A percentile compares a stretch with the other conserved stretches of the same genome.
These are phyloP conservation scores for Chionomys nivalis DNA, from an alignment of 2,113 vertebrate species.

Conservation along the genomic window DNA sequence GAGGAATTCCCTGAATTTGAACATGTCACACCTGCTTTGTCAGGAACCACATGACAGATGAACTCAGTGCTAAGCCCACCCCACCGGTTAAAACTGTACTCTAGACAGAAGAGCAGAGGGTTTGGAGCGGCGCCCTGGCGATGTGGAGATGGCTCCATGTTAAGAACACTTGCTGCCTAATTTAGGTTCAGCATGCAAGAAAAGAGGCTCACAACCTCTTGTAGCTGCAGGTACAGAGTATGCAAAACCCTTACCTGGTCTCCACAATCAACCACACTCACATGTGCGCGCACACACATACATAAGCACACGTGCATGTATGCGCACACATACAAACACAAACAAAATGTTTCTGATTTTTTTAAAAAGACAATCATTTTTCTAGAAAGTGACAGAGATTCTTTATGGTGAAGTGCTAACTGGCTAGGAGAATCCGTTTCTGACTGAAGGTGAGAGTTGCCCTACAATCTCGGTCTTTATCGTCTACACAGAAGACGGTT, in stretches of 20 bases:
- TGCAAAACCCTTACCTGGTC: too few species aligned
- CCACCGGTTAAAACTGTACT: not conserved
- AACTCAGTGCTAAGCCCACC: not conserved
- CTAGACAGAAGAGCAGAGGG: not conserved
- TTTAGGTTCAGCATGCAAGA: not conserved
- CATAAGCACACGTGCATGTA: too few species aligned
- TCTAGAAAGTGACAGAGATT: not conserved
- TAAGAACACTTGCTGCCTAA: not conserved
- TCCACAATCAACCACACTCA: not conserved
- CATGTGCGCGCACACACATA: not conserved
- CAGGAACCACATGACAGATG: not conserved
- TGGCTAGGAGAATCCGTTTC: constrained; percentile 18
- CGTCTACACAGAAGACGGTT: not conserved
- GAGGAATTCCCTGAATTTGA: not conserved
- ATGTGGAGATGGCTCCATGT: too few species aligned
- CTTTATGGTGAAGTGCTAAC: not conserved
- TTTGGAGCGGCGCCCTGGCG: accelerated
- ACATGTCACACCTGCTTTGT: not conserved
- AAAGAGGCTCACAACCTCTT: not conserved
- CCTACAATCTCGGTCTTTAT: not conserved
- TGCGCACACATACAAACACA: too few species aligned
- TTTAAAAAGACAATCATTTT: not conserved
- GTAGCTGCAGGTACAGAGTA: too few species aligned
- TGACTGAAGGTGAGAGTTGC: not conserved
- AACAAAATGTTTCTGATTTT: not conserved